These are phyloP conservation scores for Cyclophora albipunctata DNA, from an alignment of 2,888 invertebrate genomes.

Conservation along the genomic window DNA sequence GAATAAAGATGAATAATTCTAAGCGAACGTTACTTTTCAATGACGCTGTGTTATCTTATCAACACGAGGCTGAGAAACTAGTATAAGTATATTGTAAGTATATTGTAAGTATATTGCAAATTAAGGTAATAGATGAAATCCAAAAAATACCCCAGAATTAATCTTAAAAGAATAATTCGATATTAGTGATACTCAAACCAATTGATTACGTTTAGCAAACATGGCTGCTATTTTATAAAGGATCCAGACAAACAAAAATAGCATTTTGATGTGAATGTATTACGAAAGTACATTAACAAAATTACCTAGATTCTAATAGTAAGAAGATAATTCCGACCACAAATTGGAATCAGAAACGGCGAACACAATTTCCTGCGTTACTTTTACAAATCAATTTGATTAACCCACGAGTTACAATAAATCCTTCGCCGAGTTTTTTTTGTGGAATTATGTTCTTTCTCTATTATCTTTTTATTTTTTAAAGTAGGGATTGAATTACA, in stretches of 20 bases:
- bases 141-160: no score
- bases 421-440: constrained; percentile 23
- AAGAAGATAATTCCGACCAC: constrained; percentile 15
- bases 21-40: constrained; percentile 25
- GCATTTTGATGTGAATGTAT: no score
- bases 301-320: background rate
- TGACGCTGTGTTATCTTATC: constrained; percentile 24
- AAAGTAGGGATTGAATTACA: constrained; percentile 44
- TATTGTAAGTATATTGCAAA: no score
- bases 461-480: constrained; percentile 15
- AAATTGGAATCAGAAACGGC: constrained; percentile 17
- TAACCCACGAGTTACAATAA: constrained; percentile 14
- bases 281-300: background rate
- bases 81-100: no score
- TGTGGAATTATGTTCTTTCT: constrained; percentile 27
- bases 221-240: no score
- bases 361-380: constrained; percentile 15
- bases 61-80: no score
- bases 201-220: no score
- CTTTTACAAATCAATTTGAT: constrained; percentile 19
- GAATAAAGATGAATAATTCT: constrained; percentile 37
- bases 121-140: no score
- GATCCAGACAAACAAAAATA: no score
- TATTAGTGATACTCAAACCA: no score
- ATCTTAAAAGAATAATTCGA: no score